Evolutionary conservation across 2,113 vertebrate species (phyloP).

Genomic region (Ameiurus melas): DNA sequence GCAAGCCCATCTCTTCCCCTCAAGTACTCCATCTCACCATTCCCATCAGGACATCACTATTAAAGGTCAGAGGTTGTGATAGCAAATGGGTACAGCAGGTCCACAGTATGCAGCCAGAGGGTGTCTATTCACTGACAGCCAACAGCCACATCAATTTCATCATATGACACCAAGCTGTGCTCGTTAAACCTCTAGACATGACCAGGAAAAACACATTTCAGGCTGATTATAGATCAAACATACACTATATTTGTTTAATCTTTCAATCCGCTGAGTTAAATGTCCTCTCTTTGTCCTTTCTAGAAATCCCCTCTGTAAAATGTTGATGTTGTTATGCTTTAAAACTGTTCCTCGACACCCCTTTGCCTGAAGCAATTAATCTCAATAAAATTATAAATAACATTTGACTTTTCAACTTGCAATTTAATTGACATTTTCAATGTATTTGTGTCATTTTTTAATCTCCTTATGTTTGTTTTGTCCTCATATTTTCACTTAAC

Average conservation of each 20-base stretch:
- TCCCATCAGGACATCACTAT: not conserved
- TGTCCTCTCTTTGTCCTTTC: not conserved
- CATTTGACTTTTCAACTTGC: not conserved
- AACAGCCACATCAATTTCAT: not conserved
- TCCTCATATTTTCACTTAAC: not conserved
- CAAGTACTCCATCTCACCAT: not conserved
- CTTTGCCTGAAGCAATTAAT: not conserved
- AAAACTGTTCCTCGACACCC: not conserved
- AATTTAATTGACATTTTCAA: not conserved
- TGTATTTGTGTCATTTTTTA: not conserved
- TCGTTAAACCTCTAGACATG: conserved; percentile 9
- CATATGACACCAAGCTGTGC: not conserved
- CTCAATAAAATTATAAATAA: not conserved
- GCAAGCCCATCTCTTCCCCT: not conserved
- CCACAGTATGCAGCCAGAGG: conserved; percentile 21
- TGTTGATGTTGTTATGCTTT: not conserved
- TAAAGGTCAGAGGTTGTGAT: conserved; percentile 41
- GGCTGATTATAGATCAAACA: not conserved
- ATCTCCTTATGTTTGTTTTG: not conserved
- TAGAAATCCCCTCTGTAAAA: not conserved
- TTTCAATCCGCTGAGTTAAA: not conserved
- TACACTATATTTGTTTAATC: not conserved
- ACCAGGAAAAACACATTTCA: not conserved
- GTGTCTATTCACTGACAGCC: conserved; percentile 40
- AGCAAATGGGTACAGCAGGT: conserved; percentile 23